Conservation (phyloP, 37 sponge, comb jelly and placozoan species). For the Haliclona indistincta region DNA sequence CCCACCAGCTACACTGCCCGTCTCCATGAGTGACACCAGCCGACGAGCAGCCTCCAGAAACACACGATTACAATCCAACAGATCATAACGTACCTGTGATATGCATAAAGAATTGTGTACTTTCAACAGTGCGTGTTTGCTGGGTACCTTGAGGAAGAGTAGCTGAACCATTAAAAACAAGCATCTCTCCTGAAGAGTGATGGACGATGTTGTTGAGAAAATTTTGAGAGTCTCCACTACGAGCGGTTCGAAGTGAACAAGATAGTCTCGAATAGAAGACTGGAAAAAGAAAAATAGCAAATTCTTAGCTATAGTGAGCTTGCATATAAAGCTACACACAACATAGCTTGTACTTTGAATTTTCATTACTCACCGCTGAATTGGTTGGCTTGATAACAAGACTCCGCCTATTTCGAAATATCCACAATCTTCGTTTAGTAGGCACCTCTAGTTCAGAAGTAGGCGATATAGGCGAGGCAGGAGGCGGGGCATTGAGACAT, state of each 20-base stretch:
- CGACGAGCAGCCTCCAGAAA: slow-evolving; percentile 56
- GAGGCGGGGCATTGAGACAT: slow-evolving; percentile 1
- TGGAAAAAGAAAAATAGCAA: not conserved
- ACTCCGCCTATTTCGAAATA: not conserved
- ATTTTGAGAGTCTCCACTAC: slow-evolving; percentile 54
- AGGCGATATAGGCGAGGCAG: not conserved
- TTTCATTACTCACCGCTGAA: slow-evolving; percentile 32
- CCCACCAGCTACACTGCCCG: slow-evolving; percentile 53
- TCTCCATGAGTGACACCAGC: slow-evolving; percentile 50
- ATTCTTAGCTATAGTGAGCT: not conserved
- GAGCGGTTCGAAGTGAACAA: slow-evolving; percentile 80
- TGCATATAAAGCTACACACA: not conserved
- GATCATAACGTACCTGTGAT: slow-evolving; percentile 54
- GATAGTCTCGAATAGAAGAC: slow-evolving; percentile 73
- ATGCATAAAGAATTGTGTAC: not conserved
- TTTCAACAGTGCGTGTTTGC: not conserved
- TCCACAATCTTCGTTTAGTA: slow-evolving; percentile 2
- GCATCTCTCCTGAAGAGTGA: slow-evolving; percentile 64
- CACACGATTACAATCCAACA: slow-evolving; percentile 51
- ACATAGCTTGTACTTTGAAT: not conserved
- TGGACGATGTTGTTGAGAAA: slow-evolving; percentile 59
- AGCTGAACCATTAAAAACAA: slow-evolving; percentile 82
- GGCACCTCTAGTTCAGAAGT: not conserved
- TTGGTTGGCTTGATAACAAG: slow-evolving; percentile 47
- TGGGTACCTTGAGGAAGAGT: slow-evolving; percentile 64